Evolutionary conservation across 2,797 vertebrate genomes (phyloP).

Genomic region (Antrozous pallidus): DNA sequence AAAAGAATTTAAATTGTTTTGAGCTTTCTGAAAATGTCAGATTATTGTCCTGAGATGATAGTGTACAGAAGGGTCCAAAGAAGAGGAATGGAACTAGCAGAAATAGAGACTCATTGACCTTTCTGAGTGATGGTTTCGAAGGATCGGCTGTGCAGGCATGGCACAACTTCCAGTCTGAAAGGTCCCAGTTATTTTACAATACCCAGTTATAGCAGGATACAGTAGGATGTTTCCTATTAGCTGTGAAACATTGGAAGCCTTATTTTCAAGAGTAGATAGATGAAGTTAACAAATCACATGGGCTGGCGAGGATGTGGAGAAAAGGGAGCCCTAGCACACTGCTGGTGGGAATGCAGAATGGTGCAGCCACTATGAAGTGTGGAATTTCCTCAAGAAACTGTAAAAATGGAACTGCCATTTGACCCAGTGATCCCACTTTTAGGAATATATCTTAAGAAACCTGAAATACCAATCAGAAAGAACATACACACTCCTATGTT

Average conservation of each 20-base stretch:
- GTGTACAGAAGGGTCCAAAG: neutral
- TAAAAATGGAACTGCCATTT: too few species aligned
- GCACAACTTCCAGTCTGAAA: neutral
- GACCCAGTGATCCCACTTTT: too few species aligned
- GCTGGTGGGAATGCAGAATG: too few species aligned
- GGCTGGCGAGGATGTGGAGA: too few species aligned
- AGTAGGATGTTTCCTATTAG: neutral
- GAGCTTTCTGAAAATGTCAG: slow-evolving; percentile 37
- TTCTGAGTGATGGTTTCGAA: neutral
- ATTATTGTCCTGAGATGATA: slow-evolving; percentile 25
- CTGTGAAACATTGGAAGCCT: neutral
- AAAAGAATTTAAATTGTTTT: slow-evolving; percentile 60
- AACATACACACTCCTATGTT: too few species aligned
- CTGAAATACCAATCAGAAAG: too few species aligned
- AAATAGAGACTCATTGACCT: neutral
- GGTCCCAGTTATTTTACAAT: neutral
- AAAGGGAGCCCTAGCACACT: too few species aligned
- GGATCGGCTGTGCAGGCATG: neutral
- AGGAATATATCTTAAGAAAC: too few species aligned
- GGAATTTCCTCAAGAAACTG: too few species aligned
- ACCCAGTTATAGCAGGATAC: neutral
- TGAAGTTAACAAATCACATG: too few species aligned
- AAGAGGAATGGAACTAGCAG: neutral
- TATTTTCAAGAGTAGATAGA: neutral
- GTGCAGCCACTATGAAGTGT: too few species aligned